Percentiles rank a stretch among this genome's conserved stretches.
Conservation (phyloP, 2,888 invertebrate genomes). For the Acanthosoma haemorrhoidale region DNA sequence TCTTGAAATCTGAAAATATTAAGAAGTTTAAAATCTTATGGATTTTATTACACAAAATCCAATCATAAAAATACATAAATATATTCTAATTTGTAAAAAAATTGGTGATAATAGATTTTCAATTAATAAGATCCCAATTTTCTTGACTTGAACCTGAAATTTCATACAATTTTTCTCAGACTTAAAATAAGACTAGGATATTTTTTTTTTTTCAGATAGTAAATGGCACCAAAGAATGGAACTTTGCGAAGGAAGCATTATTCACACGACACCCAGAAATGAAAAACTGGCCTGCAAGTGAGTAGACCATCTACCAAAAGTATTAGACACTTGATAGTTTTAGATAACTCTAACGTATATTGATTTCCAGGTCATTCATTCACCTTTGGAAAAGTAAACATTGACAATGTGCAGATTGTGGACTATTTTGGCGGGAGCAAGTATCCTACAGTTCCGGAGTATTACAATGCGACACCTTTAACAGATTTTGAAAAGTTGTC, state of each 20-base stretch:
- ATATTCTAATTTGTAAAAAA: not conserved
- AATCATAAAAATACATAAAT: no score
- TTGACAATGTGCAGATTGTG: slow-evolving; percentile 66
- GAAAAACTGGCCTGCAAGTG: slow-evolving; percentile 56
- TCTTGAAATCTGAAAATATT: no score
- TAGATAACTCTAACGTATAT: not conserved
- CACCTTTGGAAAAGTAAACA: slow-evolving; percentile 71
- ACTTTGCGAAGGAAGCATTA: slow-evolving; percentile 57
- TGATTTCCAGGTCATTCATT: slow-evolving; percentile 65
- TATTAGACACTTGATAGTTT: not conserved
- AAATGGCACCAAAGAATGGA: slow-evolving; percentile 53
- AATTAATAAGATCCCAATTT: not conserved
- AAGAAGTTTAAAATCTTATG: no score
- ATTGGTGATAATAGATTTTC: not conserved
- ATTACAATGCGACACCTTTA: slow-evolving; percentile 49
- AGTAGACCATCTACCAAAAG: not conserved
- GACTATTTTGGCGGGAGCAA: slow-evolving; percentile 79
- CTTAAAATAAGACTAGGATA: no score
- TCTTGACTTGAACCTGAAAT: not conserved
- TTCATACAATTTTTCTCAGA: not conserved
- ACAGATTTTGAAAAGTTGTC: not conserved
- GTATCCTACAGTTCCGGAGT: slow-evolving; percentile 59
- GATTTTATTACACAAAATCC: no score
- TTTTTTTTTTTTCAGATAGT: slow-evolving; percentile 50
- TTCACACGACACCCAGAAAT: slow-evolving; percentile 67